phyloP scores from a whole-genome alignment of 2,797 vertebrate species.

The Cyclura pinguis region DNA sequence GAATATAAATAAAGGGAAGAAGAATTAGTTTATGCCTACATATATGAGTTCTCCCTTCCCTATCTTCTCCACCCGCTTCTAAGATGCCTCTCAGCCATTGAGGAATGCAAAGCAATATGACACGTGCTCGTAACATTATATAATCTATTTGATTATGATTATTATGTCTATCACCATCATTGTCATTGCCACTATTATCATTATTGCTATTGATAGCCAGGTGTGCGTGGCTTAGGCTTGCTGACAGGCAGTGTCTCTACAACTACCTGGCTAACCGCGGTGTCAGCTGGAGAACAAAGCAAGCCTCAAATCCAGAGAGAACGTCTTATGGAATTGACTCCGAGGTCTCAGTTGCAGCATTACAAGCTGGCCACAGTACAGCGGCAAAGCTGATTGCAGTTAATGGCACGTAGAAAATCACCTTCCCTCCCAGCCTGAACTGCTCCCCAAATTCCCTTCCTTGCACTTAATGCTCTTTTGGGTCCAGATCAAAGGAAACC shows the following conservation, averaged over 20 bases:
- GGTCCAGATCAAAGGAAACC: conserved; percentile 4
- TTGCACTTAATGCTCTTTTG: neutral
- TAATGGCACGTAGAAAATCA: neutral
- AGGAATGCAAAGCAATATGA: too few species aligned
- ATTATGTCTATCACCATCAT: neutral
- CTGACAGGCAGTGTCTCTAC: neutral
- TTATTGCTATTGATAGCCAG: neutral
- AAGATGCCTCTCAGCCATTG: neutral
- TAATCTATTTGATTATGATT: neutral
- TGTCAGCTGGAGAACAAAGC: neutral
- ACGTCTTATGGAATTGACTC: neutral
- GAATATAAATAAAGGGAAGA: too few species aligned
- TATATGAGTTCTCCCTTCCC: too few species aligned
- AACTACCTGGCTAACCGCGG: neutral
- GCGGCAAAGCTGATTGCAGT: neutral
- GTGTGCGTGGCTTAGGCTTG: neutral
- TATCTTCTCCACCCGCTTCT: neutral
- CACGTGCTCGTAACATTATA: neutral
- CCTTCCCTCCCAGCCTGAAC: too few species aligned
- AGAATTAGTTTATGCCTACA: too few species aligned
- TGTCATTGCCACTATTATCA: neutral
- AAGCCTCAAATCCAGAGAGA: too few species aligned
- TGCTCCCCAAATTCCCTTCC: neutral
- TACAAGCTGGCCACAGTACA: neutral
- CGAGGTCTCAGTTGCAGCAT: neutral